Base-by-base conservation (phyloP, 2,797 vertebrate genomes). In the Urosaurus nigricauda region DNA sequence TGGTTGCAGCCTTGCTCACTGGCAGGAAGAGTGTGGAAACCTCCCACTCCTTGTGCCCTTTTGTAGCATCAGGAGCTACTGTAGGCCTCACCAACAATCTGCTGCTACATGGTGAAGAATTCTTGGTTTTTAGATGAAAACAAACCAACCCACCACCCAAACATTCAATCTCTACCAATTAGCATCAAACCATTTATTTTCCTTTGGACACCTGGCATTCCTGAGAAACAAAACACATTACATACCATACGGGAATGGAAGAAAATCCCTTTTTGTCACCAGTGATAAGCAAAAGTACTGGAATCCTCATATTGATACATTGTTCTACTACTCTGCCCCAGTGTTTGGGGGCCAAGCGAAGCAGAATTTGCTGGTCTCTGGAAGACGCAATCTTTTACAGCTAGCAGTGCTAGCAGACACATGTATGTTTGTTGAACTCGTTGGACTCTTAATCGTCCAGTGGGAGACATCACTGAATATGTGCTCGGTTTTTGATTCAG, bases 361-460 rank as follows among this genome's bases (percentile, higher is more conserved):
- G 51, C 19, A 83, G 58, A 26, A 60, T 26, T 65, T 24, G 58
- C 37, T 29, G 21, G 24, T 35, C 40, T 37, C 32, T 73, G 68
- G 32, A 19, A 8, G 0, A 6, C 21, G 7, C 79, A 74, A 43
- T 19, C 5, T 16, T 35, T n/a, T 71, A 35, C 70, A 71, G 70
- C 14, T 4, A 35, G 14, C n/a, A 32, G n/a, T 35, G 35, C 70
- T 71, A 32, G n/a, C n/a, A 35, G n/a, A 71, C 5, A 70, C 35
- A 1, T 77, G 2, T 0, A 2, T 0, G 4, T 4, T 58, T 12
- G 74, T 87, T 75, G 32, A 63, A 35, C 5, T n/a, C 0, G 0
- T 3, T 84, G 6, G 74, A 17, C 88, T 83, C 51, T 77, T 24
- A 74, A 83, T 19, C 17, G 87, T 88, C 87, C 86, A 92, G 75